Conservation (phyloP, 2,113 vertebrate genomes). For the Xenotilapia longispinis region DNA sequence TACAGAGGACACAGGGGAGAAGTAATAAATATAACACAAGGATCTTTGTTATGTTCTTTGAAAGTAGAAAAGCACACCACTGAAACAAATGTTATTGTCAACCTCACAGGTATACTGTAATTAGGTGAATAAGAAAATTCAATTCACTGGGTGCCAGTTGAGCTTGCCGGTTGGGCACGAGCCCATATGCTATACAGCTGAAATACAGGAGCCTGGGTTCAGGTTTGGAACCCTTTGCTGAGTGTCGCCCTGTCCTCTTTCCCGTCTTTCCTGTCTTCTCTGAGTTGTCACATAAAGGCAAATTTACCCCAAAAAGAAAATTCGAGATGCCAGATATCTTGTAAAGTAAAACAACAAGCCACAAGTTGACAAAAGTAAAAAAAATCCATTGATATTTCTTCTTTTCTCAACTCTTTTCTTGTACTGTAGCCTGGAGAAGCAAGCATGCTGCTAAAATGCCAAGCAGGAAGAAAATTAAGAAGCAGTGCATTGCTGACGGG, state of each 20-base stretch:
- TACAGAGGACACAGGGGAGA: background rate
- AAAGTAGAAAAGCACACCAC: background rate
- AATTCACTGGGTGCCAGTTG: background rate
- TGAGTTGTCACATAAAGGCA: background rate
- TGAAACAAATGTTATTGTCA: background rate
- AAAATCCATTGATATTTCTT: background rate
- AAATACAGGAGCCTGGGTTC: background rate
- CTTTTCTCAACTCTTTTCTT: background rate
- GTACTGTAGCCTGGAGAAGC: background rate
- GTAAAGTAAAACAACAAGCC: background rate
- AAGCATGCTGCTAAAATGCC: background rate
- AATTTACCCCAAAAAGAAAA: background rate
- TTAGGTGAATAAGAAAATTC: background rate
- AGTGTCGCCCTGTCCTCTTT: background rate
- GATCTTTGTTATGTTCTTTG: background rate
- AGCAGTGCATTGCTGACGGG: background rate
- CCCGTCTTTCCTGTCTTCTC: background rate
- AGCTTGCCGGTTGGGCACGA: background rate
- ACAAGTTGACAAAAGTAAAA: background rate
- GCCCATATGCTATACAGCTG: background rate
- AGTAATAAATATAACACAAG: background rate
- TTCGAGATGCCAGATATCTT: rapidly evolving
- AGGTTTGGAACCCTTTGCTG: background rate
- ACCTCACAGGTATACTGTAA: background rate
- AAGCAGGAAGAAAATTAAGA: background rate